Conservation (phyloP, 2,888 invertebrate species). For the Crossocerus cetratus region DNA sequence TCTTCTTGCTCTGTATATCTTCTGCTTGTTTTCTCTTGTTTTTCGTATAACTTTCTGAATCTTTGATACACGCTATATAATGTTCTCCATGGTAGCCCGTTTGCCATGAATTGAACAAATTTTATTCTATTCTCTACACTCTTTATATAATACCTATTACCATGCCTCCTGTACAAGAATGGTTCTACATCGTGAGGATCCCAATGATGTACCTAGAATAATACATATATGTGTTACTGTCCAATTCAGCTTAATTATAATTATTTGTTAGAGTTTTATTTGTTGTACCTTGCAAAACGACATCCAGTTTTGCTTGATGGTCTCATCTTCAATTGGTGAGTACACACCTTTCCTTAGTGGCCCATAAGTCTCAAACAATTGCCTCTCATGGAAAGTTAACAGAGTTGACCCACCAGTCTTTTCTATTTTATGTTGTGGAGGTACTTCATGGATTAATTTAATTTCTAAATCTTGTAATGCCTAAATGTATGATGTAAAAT, state of each 20-base stretch:
- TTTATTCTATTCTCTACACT: conserved; percentile 51
- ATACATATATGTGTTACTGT: too few species aligned
- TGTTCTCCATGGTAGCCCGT: conserved; percentile 65
- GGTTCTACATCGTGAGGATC: conserved; percentile 53
- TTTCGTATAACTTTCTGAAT: conserved; percentile 57
- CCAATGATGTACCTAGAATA: conserved; percentile 65
- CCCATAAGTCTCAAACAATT: conserved; percentile 53
- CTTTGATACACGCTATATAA: conserved; percentile 61
- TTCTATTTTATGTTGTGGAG: conserved; percentile 66
- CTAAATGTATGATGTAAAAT: conserved; percentile 43
- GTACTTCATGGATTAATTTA: conserved; percentile 57
- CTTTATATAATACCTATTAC: conserved; percentile 42
- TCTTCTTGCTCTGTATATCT: conserved; percentile 9
- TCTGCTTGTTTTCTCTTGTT: conserved; percentile 7
- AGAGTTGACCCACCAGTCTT: conserved; percentile 51
- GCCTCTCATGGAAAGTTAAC: conserved; percentile 43
- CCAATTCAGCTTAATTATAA: neutral
- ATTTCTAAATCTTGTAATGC: conserved; percentile 54
- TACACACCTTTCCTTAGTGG: conserved; percentile 59
- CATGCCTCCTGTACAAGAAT: conserved; percentile 55
- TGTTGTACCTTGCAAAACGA: conserved; percentile 66
- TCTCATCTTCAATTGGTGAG: conserved; percentile 58
- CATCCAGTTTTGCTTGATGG: conserved; percentile 67
- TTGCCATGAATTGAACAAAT: conserved; percentile 67
- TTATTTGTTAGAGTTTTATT: neutral